phyloP scores from a whole-genome alignment of 2,797 vertebrate genomes.

The Streptopelia turtur region DNA sequence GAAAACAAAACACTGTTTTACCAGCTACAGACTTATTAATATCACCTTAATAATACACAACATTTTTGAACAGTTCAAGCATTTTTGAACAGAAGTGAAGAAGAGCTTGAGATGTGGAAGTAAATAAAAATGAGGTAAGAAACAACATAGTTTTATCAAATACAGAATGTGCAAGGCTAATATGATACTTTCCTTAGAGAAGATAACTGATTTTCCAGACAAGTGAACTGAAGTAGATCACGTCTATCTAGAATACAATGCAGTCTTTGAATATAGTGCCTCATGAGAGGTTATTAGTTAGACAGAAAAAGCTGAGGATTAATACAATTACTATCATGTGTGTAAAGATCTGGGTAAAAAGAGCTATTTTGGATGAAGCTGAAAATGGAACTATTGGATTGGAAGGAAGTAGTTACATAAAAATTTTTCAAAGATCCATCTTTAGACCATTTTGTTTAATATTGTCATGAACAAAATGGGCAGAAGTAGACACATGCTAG shows the following conservation, averaged over 20 bases:
- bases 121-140: background rate
- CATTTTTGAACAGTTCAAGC: background rate
- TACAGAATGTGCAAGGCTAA: background rate
- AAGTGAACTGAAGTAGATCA: slow-evolving; percentile 49
- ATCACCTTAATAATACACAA: background rate
- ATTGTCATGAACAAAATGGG: slow-evolving; percentile 7
- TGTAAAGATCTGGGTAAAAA: background rate
- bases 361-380: background rate
- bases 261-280: background rate
- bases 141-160: background rate
- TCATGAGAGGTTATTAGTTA: slow-evolving; percentile 9
- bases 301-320: background rate
- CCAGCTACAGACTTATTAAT: background rate
- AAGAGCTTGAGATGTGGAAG: background rate
- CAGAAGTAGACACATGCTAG: background rate
- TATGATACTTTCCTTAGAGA: background rate
- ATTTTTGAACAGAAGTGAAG: background rate
- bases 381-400: background rate
- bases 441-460: background rate
- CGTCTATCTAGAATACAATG: slow-evolving; percentile 22
- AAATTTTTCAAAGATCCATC: background rate
- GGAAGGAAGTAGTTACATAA: background rate
- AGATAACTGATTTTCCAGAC: slow-evolving; percentile 59
- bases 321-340: background rate
- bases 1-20: background rate